phyloP scores from a whole-genome alignment of 2,113 vertebrate species.

The Etia nguti region DNA sequence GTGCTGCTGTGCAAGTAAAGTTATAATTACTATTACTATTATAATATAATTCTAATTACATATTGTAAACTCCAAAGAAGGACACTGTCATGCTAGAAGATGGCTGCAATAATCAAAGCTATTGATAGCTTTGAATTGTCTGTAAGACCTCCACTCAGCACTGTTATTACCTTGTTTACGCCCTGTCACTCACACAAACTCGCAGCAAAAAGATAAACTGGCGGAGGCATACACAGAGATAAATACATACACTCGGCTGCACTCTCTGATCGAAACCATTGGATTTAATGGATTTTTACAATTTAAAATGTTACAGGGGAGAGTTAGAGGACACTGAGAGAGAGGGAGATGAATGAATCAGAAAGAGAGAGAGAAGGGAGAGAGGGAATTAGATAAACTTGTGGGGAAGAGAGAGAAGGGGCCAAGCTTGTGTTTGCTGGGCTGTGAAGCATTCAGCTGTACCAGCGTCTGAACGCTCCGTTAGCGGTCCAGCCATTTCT shows the following conservation, averaged over 20 bases:
- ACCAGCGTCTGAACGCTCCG: slow-evolving; percentile 17
- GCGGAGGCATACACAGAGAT: not conserved
- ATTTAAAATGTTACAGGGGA: slow-evolving; percentile 24
- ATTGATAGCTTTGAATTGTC: not conserved
- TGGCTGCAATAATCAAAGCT: not conserved
- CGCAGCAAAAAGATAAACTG: not conserved
- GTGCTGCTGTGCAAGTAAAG: not conserved
- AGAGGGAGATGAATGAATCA: not conserved
- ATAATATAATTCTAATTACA: not conserved
- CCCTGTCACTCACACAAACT: slow-evolving; percentile 7
- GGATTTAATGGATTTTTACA: slow-evolving; percentile 45
- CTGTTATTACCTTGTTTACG: slow-evolving; percentile 52
- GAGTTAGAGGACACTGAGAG: slow-evolving; percentile 28
- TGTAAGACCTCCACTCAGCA: not conserved
- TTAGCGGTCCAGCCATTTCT: slow-evolving; percentile 34
- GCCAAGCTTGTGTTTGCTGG: slow-evolving; percentile 26
- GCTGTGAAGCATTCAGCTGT: slow-evolving; percentile 39
- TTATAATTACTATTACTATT: not conserved
- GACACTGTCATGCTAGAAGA: not conserved
- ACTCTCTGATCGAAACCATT: slow-evolving; percentile 23
- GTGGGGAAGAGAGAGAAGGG: not conserved
- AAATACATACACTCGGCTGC: slow-evolving; percentile 2
- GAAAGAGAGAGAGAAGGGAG: not conserved
- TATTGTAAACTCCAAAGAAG: not conserved
- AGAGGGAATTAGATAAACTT: slow-evolving; percentile 16